Evolutionary conservation across 2,888 invertebrate genomes (phyloP).

Genomic region (Habrosyne pyritoides): DNA sequence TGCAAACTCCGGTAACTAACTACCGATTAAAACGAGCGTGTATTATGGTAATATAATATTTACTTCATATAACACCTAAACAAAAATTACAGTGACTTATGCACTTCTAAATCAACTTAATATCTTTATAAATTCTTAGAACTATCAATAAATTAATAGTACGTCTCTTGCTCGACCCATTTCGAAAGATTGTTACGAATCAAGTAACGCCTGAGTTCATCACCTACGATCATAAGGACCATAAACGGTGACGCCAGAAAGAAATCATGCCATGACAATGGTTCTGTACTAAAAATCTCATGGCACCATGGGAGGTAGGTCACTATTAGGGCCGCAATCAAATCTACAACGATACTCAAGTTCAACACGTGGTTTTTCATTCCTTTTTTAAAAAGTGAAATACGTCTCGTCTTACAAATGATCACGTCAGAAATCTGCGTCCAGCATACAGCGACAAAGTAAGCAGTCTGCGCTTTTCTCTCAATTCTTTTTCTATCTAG

Average conservation of each 20-base stretch:
- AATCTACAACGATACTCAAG: constrained; percentile 84
- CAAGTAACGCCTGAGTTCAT: constrained; percentile 88
- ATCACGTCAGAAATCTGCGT: constrained; percentile 91
- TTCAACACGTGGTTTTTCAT: constrained; percentile 88
- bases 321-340: constrained; percentile 86
- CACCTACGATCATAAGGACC: constrained; percentile 88
- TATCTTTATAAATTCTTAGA: constrained; percentile 1
- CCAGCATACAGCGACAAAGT: constrained; percentile 90
- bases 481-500: constrained; percentile 87
- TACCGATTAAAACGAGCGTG: neutral
- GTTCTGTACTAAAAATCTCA: constrained; percentile 87
- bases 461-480: constrained; percentile 90
- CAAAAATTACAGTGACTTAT: neutral
- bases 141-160: constrained; percentile 78
- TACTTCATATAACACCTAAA: neutral
- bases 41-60: neutral
- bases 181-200: constrained; percentile 87
- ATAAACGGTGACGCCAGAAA: constrained; percentile 89
- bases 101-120: neutral
- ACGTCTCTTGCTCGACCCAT: constrained; percentile 90
- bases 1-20: neutral
- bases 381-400: constrained; percentile 89
- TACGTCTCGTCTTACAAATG: constrained; percentile 90
- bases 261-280: constrained; percentile 87
- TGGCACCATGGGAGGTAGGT: constrained; percentile 88